A percentile compares a stretch with the other conserved stretches of the same genome.
phyloP scores from a whole-genome alignment of 1,140 invertebrate genomes.

The Drosophila pallidifrons region DNA sequence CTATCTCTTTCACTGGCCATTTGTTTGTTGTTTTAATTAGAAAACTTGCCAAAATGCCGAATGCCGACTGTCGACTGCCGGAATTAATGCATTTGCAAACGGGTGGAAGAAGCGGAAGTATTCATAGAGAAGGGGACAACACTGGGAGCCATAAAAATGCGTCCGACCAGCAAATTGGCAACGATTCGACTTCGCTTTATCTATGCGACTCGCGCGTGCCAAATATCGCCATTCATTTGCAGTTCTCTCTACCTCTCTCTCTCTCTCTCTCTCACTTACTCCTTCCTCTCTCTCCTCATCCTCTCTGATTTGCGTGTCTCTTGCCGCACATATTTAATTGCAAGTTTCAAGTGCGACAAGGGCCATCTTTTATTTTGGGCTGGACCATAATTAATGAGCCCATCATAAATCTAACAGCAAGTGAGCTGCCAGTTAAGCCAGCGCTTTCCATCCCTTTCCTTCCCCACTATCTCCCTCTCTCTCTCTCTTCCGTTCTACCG shows the following conservation, averaged over 20 bases:
- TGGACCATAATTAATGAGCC: conserved; percentile 73
- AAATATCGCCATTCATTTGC: conserved; percentile 55
- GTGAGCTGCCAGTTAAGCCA: conserved; percentile 37
- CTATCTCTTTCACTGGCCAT: conserved; percentile 53
- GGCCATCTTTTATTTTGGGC: conserved; percentile 49
- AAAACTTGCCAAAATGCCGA: conserved; percentile 74
- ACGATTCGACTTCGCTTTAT: conserved; percentile 43
- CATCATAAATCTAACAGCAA: conserved; percentile 72
- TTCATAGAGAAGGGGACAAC: not conserved
- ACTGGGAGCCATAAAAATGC: conserved; percentile 68
- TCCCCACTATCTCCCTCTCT: not conserved
- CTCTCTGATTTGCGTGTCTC: conserved; percentile 68
- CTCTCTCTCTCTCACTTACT: not conserved
- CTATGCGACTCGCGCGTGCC: conserved; percentile 63
- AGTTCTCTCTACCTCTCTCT: not conserved
- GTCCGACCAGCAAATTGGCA: conserved; percentile 74
- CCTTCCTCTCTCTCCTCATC: not conserved
- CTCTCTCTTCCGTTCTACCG: conserved; percentile 6
- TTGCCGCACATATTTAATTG: conserved; percentile 64
- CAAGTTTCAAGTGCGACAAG: conserved; percentile 64
- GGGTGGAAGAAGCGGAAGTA: not conserved
- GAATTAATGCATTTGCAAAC: conserved; percentile 74
- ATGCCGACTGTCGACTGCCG: conserved; percentile 61
- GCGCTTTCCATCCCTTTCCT: too few relatives aligned
- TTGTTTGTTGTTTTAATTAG: conserved; percentile 83